Evolutionary conservation across 2,888 invertebrate species (phyloP).

Genomic region (Agrochola macilenta): DNA sequence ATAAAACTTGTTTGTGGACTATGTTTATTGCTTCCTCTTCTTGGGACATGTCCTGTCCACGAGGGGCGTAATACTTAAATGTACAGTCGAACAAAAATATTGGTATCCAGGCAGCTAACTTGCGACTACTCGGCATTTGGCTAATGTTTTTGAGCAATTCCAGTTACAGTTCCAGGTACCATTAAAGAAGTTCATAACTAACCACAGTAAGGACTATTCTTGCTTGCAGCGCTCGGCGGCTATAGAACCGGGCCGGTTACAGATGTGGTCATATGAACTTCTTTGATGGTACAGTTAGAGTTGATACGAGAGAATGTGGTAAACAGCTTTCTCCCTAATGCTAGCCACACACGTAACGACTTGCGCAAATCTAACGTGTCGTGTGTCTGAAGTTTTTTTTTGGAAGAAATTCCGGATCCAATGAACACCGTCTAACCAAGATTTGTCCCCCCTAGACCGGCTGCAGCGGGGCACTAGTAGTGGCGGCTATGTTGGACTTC

Average conservation of each 20-base stretch:
- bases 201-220: too few relatives aligned
- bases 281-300: neutral
- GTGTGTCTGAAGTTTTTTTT: too few relatives aligned
- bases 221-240: too few relatives aligned
- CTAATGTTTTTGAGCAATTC: neutral
- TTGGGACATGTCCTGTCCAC: neutral
- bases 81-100: neutral
- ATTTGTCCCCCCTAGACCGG: conserved; percentile 91
- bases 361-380: too few relatives aligned
- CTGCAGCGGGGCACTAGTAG: conserved; percentile 98
- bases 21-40: neutral
- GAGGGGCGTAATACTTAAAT: neutral
- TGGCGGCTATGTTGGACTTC: conserved; percentile 99
- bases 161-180: too few relatives aligned
- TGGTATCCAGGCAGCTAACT: neutral
- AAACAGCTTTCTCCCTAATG: neutral
- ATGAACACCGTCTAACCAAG: neutral
- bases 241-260: too few relatives aligned
- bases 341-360: too few relatives aligned
- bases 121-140: neutral
- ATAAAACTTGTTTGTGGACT: neutral
- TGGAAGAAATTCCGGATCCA: neutral
- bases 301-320: neutral
- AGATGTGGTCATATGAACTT: too few relatives aligned
- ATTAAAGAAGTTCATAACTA: too few relatives aligned